These are phyloP conservation scores for Grammomys surdaster DNA, from an alignment of 2,113 vertebrate genomes.

Conservation along the genomic window DNA sequence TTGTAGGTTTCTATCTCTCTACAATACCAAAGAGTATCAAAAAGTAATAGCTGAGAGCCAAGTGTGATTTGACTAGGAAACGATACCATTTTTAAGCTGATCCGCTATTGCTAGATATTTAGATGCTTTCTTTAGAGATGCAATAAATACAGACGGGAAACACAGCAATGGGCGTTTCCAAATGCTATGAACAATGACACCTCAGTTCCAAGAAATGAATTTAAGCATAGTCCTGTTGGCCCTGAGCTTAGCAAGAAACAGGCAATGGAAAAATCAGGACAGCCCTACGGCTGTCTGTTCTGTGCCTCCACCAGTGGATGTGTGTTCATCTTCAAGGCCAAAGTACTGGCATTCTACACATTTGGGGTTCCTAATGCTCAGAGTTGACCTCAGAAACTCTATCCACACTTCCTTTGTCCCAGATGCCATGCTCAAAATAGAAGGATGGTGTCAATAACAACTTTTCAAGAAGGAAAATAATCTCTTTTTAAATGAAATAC, in stretches of 20 bases:
- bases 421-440: neutral
- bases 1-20: neutral
- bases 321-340: neutral
- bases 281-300: neutral
- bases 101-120: neutral
- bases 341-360: neutral
- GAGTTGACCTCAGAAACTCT: conserved; percentile 8
- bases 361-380: neutral
- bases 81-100: neutral
- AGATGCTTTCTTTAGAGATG: conserved; percentile 39
- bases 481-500: conserved; percentile 24
- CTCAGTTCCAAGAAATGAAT: conserved; percentile 34
- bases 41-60: conserved; percentile 25
- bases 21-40: neutral
- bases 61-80: conserved; percentile 46
- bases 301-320: neutral
- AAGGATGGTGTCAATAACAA: neutral
- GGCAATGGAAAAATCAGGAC: neutral
- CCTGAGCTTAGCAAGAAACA: neutral
- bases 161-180: conserved; percentile 6
- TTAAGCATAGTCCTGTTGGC: neutral
- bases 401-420: neutral
- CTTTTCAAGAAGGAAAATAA: neutral
- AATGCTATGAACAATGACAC: conserved; percentile 19
- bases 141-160: conserved; percentile 36